Percentiles rank a stretch among this genome's conserved stretches.
Evolutionary conservation across 2,113 vertebrate species (phyloP).

Genomic region (Brachypteracias leptosomus): DNA sequence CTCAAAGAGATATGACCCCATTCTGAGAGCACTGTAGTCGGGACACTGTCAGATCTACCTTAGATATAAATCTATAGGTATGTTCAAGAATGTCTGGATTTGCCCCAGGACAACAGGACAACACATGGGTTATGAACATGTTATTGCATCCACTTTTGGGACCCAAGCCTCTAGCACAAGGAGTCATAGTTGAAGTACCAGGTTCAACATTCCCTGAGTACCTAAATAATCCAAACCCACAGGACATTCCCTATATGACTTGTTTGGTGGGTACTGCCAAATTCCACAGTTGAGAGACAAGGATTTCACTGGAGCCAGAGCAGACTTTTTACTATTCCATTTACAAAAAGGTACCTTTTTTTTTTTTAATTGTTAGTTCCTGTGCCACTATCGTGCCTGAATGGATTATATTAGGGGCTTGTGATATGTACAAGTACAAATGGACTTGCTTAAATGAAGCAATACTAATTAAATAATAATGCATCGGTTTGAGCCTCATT

Average conservation of each 20-base stretch:
- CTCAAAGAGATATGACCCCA: neutral
- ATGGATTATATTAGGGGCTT: neutral
- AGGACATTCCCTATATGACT: neutral
- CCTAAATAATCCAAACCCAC: neutral
- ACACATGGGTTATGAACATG: neutral
- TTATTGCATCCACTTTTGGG: neutral
- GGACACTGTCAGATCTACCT: neutral
- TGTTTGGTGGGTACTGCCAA: neutral
- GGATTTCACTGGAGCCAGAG: neutral
- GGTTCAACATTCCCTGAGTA: neutral
- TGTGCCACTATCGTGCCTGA: neutral
- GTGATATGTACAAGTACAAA: constrained; percentile 20
- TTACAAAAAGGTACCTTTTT: neutral
- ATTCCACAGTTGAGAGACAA: neutral
- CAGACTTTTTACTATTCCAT: neutral
- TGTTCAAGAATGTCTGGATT: neutral
- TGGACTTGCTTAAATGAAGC: neutral
- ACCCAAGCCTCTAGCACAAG: neutral
- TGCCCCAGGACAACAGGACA: neutral
- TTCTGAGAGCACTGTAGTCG: neutral
- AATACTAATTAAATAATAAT: constrained; percentile 60
- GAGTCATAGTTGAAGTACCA: neutral
- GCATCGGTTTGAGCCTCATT: constrained; percentile 31
- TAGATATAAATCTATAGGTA: neutral
- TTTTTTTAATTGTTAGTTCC: neutral